Evolutionary conservation across 2,797 vertebrate species (phyloP).

Genomic region (Enteromius paludinosus): DNA sequence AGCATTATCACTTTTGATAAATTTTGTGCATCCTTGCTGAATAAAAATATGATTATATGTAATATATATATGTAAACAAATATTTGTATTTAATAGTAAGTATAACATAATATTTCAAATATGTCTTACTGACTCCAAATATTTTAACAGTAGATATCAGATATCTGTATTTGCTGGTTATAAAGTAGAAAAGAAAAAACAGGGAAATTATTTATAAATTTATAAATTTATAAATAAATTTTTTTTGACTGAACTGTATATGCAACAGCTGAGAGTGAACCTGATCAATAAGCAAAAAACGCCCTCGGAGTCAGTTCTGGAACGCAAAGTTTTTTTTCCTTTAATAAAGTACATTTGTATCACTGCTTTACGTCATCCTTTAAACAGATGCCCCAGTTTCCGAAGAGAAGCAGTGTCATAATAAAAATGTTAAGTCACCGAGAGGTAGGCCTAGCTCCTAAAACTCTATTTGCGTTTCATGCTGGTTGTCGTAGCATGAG

Average conservation of each 20-base stretch:
- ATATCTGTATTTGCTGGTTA: background rate
- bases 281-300: background rate
- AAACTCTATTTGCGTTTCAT: slow-evolving; percentile 5
- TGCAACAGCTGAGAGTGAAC: background rate
- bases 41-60: background rate
- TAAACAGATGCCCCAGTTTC: background rate
- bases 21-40: background rate
- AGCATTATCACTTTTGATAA: background rate
- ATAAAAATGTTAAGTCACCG: background rate
- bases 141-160: background rate
- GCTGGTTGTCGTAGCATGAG: background rate
- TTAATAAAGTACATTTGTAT: background rate
- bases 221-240: too few species aligned
- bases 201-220: too few species aligned
- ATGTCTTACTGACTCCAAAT: background rate
- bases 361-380: background rate
- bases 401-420: background rate
- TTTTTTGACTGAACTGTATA: background rate
- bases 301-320: background rate
- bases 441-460: background rate
- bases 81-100: too few species aligned
- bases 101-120: too few species aligned
- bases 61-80: too few species aligned
- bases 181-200: background rate
- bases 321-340: background rate